Base-by-base conservation (phyloP, 2,113 vertebrate genomes). In the Epinephelus cyanopodus region DNA sequence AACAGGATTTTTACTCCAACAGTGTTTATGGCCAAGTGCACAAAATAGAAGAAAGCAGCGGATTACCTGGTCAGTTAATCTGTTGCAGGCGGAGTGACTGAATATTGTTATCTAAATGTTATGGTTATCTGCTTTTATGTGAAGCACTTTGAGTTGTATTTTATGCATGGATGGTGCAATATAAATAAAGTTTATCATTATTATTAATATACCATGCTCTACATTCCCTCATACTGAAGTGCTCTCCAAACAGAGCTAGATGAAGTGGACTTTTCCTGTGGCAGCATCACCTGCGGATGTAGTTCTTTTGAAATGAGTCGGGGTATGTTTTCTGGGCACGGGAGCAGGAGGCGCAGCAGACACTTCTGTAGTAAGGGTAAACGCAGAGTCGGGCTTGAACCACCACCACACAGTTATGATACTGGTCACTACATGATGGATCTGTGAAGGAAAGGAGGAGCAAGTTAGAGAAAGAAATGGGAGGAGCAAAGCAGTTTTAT, bases 351-450 rank as follows among this genome's bases (percentile, higher is more conserved):
- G 94, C 82, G 2, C 96, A 97, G 77, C 96, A 97, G 21, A 96
- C 92, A 3, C 92, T 90, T 33, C 92, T 95, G 91, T 97, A 98
- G 93, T 97, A 97, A 2, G 95, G 85, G 66, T 98, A 97, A 77
- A 97, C 84, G 63, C 96, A 97, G 81, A 97, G 94, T 48, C 94
- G 91, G 10, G 96, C 96, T 87, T 97, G 96, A 2, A 97, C 95
- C 89, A 97, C 96, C 92, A 96, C 92, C 54, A 93, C 84, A 58
- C 96, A 96, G 54, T 95, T 96, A 83, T 94, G 93, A 65, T 96
- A 93, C 85, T 90, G 90, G 90, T 97, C 96, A 57, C 83, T 88
- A 93, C 96, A 97, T 3, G 90, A 94, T 10, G 92, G 92, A 77
- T 95, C 96, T 96, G 77, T 18, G 56, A 50, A 19, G 33, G 29